phyloP scores from a whole-genome alignment of 2,113 vertebrate species.

The Diphyllodes magnificus region DNA sequence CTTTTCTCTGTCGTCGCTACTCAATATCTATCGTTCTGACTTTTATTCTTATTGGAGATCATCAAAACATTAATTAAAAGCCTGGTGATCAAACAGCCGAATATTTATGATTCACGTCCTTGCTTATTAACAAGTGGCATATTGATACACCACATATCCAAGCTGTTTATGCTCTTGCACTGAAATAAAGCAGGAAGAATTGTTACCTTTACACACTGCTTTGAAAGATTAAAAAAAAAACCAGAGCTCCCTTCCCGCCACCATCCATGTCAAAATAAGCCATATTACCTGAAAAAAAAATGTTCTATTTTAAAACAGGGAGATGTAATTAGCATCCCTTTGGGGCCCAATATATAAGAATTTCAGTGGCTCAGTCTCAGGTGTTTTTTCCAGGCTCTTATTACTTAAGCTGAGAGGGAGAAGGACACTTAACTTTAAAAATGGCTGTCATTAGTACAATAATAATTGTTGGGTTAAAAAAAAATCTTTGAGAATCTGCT shows the following conservation, averaged over 20 bases:
- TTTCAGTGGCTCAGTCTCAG: neutral
- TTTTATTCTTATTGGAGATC: constrained; percentile 72
- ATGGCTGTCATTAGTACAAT: constrained; percentile 36
- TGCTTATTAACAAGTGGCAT: constrained; percentile 70
- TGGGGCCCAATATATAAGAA: neutral
- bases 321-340: neutral
- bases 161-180: constrained; percentile 53
- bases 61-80: constrained; percentile 75
- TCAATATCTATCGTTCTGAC: constrained; percentile 63
- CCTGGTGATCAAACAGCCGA: constrained; percentile 63
- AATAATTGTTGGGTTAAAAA: constrained; percentile 47
- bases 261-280: constrained; percentile 13
- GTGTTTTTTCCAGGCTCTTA: neutral
- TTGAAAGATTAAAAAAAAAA: constrained; percentile 51
- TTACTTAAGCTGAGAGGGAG: neutral
- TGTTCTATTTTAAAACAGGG: neutral
- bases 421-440: constrained; percentile 50
- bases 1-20: constrained; percentile 49
- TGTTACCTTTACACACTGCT: constrained; percentile 34
- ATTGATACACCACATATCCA: constrained; percentile 62
- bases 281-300: neutral
- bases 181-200: constrained; percentile 63
- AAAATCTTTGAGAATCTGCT: constrained; percentile 14
- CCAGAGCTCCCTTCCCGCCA: neutral
- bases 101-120: constrained; percentile 69